A percentile compares a stretch with the other conserved stretches of the same genome.
Conservation (phyloP, 2,797 vertebrate genomes). For the Myiotriccus ornatus region DNA sequence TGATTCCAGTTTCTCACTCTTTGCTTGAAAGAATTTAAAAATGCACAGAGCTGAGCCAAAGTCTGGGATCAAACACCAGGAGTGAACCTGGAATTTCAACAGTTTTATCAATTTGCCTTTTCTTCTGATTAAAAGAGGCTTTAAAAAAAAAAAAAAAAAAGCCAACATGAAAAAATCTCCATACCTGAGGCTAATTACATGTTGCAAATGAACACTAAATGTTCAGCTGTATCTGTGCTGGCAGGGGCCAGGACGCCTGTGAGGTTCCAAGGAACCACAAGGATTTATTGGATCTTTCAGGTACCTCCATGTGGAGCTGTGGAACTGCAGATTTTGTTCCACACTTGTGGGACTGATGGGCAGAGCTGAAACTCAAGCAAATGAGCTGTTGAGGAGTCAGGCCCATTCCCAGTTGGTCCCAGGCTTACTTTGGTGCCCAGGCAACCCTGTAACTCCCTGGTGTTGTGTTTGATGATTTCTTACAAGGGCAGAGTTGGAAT, state of each 20-base stretch:
- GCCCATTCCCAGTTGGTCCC: not conserved
- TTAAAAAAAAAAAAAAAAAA: not conserved
- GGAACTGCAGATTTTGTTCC: not conserved
- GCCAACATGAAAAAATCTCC: not conserved
- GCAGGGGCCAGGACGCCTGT: not conserved
- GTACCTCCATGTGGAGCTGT: fast-evolving
- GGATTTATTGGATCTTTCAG: not conserved
- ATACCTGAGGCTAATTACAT: not conserved
- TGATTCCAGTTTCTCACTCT: not conserved
- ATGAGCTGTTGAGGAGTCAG: not conserved
- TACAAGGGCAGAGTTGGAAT: no score
- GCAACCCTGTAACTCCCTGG: no score
- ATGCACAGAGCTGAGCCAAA: not conserved
- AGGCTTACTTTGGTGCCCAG: no score
- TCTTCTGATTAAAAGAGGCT: not conserved
- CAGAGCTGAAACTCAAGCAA: not conserved
- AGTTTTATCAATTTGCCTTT: not conserved
- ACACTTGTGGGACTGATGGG: not conserved
- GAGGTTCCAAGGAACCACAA: not conserved
- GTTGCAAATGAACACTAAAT: not conserved
- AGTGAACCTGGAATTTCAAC: not conserved
- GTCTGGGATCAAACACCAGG: not conserved
- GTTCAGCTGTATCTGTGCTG: not conserved
- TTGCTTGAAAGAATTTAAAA: not conserved
- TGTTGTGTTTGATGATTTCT: no score